A percentile compares a stretch with the other conserved stretches of the same genome.
These are phyloP conservation scores for Oxytorus armatus DNA, from an alignment of 2,888 invertebrate genomes.

Conservation along the genomic window DNA sequence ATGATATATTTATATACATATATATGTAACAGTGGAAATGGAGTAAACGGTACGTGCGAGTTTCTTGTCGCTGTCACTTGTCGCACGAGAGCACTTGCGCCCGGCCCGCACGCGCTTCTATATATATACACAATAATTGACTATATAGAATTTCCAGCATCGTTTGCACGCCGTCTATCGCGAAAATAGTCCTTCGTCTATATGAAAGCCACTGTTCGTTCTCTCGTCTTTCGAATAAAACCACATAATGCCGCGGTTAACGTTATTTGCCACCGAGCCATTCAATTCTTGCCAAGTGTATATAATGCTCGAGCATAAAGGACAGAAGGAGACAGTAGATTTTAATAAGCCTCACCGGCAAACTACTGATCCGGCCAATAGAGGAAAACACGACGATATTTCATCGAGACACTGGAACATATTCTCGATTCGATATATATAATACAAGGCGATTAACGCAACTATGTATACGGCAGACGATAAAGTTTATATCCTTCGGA, in stretches of 20 bases:
- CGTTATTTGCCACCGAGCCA: conserved; percentile 57
- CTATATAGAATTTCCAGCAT: conserved; percentile 49
- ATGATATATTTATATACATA: conserved; percentile 5
- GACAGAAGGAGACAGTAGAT: conserved; percentile 50
- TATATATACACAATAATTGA: conserved; percentile 33
- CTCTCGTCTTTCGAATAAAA: conserved; percentile 49
- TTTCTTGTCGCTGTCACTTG: conserved; percentile 61
- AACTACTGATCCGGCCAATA: conserved; percentile 45
- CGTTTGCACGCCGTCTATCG: conserved; percentile 45
- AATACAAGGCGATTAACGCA: not conserved
- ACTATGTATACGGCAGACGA: not conserved
- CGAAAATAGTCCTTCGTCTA: conserved; percentile 14
- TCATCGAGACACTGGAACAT: conserved; percentile 46
- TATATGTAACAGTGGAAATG: not conserved
- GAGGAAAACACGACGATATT: conserved; percentile 56
- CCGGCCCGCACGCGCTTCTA: conserved; percentile 35
- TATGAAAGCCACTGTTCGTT: conserved; percentile 35
- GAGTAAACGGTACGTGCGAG: conserved; percentile 53
- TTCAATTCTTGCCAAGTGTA: conserved; percentile 41
- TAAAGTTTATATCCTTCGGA: not conserved
- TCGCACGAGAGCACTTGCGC: conserved; percentile 53
- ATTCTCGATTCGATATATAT: conserved; percentile 30
- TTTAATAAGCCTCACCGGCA: conserved; percentile 64
- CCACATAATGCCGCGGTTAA: conserved; percentile 60
- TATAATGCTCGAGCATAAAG: not conserved